Conservation (phyloP, 2,113 vertebrate species). For the Dissostichus mawsoni region DNA sequence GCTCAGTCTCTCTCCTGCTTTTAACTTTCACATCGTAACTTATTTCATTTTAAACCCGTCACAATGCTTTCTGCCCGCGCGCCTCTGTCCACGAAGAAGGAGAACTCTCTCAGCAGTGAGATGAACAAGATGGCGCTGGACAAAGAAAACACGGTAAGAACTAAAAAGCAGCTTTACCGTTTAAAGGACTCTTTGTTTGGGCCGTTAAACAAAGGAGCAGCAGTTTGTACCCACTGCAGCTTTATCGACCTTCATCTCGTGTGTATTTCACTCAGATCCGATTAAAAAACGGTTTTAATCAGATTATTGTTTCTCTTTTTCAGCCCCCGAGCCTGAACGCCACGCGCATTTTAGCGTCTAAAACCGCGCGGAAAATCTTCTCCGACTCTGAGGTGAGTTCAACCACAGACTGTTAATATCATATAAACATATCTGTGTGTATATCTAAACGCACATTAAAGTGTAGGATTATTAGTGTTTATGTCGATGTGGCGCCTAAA, state of each 20-base stretch:
- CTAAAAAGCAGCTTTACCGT: too few relatives aligned
- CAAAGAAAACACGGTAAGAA: slow-evolving; percentile 94
- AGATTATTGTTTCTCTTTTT: not conserved
- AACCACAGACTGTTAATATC: too few relatives aligned
- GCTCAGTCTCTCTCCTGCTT: too few relatives aligned
- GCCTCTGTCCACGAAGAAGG: slow-evolving; percentile 82
- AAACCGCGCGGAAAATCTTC: slow-evolving; percentile 91
- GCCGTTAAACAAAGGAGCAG: not conserved
- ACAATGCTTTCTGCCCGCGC: slow-evolving; percentile 84
- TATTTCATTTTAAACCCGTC: not conserved
- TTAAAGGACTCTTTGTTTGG: too few relatives aligned
- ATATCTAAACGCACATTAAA: accelerated
- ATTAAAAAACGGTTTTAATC: accelerated
- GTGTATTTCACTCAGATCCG: too few relatives aligned
- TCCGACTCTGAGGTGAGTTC: slow-evolving; percentile 80
- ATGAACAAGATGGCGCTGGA: slow-evolving; percentile 82
- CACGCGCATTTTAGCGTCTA: slow-evolving; percentile 88
- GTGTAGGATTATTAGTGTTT: accelerated
- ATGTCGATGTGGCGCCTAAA: slow-evolving; percentile 33
- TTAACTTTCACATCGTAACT: too few relatives aligned
- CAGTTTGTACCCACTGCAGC: not conserved
- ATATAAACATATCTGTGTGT: too few relatives aligned
- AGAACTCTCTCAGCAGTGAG: slow-evolving; percentile 68
- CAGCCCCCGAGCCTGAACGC: slow-evolving; percentile 88
- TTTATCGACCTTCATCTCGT: accelerated